These are phyloP conservation scores for Myotis vivesi DNA, from an alignment of 2,797 vertebrate species.

Conservation along the genomic window DNA sequence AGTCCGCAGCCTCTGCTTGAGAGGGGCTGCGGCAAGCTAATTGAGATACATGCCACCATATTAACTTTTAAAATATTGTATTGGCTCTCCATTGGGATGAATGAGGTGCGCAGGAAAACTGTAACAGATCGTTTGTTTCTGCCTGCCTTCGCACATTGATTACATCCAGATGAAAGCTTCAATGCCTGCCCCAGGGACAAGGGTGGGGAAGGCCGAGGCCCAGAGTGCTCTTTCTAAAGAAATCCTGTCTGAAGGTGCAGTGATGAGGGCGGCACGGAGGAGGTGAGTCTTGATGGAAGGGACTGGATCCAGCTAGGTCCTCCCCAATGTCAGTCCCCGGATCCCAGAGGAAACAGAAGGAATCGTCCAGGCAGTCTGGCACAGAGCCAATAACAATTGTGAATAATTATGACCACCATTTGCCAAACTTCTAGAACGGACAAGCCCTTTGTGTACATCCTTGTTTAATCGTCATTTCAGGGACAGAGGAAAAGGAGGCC, in stretches of 20 bases:
- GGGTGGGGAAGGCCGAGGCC: not conserved
- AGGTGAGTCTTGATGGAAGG: not conserved
- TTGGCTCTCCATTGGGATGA: conserved; percentile 62
- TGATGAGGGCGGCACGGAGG: accelerated
- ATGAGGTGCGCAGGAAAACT: not conserved
- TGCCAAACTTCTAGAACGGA: not conserved
- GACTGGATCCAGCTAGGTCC: not conserved
- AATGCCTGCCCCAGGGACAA: not conserved
- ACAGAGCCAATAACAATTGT: not conserved
- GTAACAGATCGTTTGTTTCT: conserved; percentile 23
- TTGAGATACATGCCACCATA: conserved; percentile 48
- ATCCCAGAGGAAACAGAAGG: not conserved
- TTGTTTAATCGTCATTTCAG: not conserved
- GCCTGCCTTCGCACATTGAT: not conserved
- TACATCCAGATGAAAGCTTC: not conserved
- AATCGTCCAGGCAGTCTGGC: not conserved
- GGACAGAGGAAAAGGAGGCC: not conserved
- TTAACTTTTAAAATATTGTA: conserved; percentile 48
- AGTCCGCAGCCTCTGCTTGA: accelerated
- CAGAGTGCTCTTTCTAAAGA: not conserved
- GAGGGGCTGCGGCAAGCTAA: not conserved
- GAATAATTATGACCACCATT: not conserved
- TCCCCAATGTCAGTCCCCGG: not conserved
- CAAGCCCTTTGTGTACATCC: not conserved
- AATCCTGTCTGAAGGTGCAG: not conserved